Percentiles rank a stretch among this genome's conserved stretches.
phyloP scores from a whole-genome alignment of 2,797 vertebrate species.

The Antrozous pallidus region DNA sequence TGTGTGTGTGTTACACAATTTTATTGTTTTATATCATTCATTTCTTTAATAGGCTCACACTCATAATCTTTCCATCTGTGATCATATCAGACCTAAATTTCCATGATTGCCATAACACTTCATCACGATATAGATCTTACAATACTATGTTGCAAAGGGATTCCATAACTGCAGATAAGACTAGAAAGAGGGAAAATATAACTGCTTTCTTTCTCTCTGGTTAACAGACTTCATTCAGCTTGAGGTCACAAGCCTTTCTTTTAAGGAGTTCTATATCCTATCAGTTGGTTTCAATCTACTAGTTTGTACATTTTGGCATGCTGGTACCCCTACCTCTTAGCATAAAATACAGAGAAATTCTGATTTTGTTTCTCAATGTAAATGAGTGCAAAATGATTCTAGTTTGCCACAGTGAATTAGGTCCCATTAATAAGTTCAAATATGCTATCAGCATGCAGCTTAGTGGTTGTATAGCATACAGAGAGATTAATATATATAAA shows the following conservation, averaged over 20 bases:
- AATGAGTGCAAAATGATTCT: background rate
- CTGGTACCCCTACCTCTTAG: background rate
- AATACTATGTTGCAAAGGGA: background rate
- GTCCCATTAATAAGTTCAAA: background rate
- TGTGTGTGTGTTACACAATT: background rate
- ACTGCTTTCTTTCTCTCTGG: background rate
- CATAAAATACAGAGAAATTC: background rate
- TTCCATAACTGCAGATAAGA: background rate
- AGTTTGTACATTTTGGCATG: background rate
- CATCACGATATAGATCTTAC: background rate
- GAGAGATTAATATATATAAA: background rate
- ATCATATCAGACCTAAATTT: background rate
- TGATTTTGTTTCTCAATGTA: background rate
- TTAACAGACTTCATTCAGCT: background rate
- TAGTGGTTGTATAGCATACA: background rate
- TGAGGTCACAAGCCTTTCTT: background rate
- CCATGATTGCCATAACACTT: background rate
- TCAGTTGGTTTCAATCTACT: conserved; percentile 36
- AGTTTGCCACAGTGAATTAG: background rate
- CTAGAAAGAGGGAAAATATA: background rate
- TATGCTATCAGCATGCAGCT: background rate
- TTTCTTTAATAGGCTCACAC: background rate
- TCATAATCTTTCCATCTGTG: background rate
- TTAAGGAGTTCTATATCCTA: background rate
- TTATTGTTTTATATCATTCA: background rate